Conservation (phyloP, 2,888 invertebrate genomes). For the Brenthis ino region DNA sequence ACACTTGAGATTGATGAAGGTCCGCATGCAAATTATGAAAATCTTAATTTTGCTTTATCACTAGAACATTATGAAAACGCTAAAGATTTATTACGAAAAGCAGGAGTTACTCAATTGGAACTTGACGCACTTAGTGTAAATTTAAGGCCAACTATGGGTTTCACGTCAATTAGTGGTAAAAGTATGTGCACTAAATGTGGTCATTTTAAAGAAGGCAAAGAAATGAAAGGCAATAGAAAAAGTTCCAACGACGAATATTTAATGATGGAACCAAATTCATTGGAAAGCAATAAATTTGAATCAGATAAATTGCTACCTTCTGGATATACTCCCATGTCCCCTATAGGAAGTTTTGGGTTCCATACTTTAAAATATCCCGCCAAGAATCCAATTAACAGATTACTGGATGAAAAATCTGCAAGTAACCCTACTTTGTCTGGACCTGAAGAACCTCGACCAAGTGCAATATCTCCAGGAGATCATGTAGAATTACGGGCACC, state of each 20-base stretch:
- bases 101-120: conserved; percentile 79
- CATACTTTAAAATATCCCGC: conserved; percentile 65
- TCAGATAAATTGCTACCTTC: conserved; percentile 55
- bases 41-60: conserved; percentile 89
- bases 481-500: conserved; percentile 34
- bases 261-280: conserved; percentile 84
- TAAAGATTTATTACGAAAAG: conserved; percentile 84
- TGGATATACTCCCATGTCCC: conserved; percentile 89
- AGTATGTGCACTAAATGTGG: conserved; percentile 85
- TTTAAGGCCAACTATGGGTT: conserved; percentile 53
- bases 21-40: conserved; percentile 85
- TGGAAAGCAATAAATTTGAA: conserved; percentile 52
- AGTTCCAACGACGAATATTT: conserved; percentile 82
- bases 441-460: conserved; percentile 44
- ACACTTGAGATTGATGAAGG: conserved; percentile 57
- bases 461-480: conserved; percentile 27
- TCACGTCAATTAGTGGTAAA: conserved; percentile 59
- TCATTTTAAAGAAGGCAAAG: conserved; percentile 61
- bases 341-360: conserved; percentile 78
- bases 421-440: conserved; percentile 86
- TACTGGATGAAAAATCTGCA: conserved; percentile 83
- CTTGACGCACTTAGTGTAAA: conserved; percentile 72
- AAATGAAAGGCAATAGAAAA: conserved; percentile 35
- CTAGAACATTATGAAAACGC: conserved; percentile 91
- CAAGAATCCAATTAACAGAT: conserved; percentile 53